Evolutionary conservation across 2,888 invertebrate species (phyloP).

Genomic region (Glaucopsyche alexis): DNA sequence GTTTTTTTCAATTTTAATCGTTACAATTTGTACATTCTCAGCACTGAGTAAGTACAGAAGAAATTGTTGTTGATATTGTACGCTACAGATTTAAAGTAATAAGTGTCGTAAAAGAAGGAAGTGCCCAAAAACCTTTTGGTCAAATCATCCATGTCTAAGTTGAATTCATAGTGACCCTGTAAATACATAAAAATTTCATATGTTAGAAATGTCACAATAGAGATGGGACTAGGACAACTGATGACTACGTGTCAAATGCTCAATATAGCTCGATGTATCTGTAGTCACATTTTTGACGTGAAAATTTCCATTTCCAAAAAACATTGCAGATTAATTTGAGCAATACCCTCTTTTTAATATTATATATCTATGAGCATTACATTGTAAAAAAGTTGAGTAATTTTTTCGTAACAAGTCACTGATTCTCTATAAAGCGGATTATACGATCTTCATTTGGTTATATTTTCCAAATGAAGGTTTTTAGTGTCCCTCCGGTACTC

Average conservation of each 20-base stretch:
- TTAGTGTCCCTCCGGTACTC: background rate
- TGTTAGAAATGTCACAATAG: background rate
- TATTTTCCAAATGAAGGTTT: constrained; percentile 21
- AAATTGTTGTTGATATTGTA: constrained; percentile 60
- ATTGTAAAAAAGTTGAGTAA: too few relatives aligned
- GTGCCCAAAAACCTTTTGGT: constrained; percentile 55
- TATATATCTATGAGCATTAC: too few relatives aligned
- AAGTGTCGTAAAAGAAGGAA: constrained; percentile 64
- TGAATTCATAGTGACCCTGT: constrained; percentile 62
- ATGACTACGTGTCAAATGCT: too few relatives aligned
- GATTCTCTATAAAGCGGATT: constrained; percentile 22
- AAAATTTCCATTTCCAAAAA: too few relatives aligned
- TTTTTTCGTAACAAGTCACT: background rate
- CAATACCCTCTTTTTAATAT: too few relatives aligned
- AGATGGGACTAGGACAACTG: too few relatives aligned
- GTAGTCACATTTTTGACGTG: too few relatives aligned
- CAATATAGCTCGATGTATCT: too few relatives aligned
- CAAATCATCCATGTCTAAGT: constrained; percentile 54
- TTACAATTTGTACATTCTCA: constrained; percentile 45
- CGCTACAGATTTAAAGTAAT: constrained; percentile 55
- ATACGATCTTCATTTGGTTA: constrained; percentile 16
- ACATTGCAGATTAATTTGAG: too few relatives aligned
- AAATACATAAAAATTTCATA: constrained; percentile 41
- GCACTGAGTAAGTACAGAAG: constrained; percentile 50
- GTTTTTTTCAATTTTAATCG: background rate